Conservation (phyloP, 2,797 vertebrate species). For the Eremophila alpestris region DNA sequence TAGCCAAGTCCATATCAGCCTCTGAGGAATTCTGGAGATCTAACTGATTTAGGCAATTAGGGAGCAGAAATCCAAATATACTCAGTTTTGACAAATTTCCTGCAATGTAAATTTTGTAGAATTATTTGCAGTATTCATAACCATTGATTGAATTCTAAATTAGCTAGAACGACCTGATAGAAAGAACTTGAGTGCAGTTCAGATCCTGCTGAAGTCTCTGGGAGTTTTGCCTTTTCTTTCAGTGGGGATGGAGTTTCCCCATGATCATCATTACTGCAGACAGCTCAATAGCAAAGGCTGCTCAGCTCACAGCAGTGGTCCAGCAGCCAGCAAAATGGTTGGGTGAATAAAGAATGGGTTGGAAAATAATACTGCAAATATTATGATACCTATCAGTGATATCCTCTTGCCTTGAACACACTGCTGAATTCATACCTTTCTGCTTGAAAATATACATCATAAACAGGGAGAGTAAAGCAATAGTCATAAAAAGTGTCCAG, state of each 20-base stretch:
- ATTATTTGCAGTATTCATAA: slow-evolving; percentile 2
- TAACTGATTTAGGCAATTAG: neutral
- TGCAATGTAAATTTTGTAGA: neutral
- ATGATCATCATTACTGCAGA: slow-evolving; percentile 45
- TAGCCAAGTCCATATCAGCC: neutral
- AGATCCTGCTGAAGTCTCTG: neutral
- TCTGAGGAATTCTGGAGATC: neutral
- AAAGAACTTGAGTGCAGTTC: neutral
- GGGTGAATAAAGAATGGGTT: slow-evolving; percentile 42
- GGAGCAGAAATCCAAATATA: neutral
- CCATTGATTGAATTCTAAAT: slow-evolving; percentile 11
- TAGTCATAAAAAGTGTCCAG: neutral
- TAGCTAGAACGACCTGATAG: neutral
- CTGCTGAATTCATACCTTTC: neutral
- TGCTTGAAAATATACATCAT: neutral
- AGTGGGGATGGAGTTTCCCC: neutral
- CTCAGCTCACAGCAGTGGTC: slow-evolving; percentile 41
- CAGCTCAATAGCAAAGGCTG: slow-evolving; percentile 46
- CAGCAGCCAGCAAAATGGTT: slow-evolving; percentile 38
- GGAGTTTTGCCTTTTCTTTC: slow-evolving; percentile 26
- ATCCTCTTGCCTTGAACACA: neutral
- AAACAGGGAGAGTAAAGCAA: neutral
- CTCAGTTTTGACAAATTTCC: slow-evolving; percentile 14
- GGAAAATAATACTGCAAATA: slow-evolving; percentile 44
- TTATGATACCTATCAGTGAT: slow-evolving; percentile 24